A percentile compares a stretch with the other conserved stretches of the same genome.
Evolutionary conservation across 2,888 invertebrate species (phyloP).

Genomic region (Cryptocephalus primarius): DNA sequence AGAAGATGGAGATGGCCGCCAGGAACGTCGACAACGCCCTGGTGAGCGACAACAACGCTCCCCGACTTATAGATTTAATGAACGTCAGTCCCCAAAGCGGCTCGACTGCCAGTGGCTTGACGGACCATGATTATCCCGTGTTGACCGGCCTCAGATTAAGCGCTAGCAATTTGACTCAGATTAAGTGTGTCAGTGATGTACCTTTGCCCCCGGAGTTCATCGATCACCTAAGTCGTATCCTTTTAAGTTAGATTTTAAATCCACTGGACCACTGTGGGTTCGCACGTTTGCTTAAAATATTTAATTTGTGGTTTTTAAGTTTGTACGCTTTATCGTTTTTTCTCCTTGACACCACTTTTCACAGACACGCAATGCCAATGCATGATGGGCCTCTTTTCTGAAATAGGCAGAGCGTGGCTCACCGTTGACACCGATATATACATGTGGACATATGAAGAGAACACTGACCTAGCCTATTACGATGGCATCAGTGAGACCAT

Average conservation of each 20-base stretch:
- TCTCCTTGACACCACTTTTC: slow-evolving; percentile 16
- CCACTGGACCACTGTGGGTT: no score
- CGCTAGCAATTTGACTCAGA: slow-evolving; percentile 58
- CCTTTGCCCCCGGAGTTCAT: slow-evolving; percentile 88
- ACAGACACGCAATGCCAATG: slow-evolving; percentile 91
- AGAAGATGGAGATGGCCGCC: slow-evolving; percentile 67
- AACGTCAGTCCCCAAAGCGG: slow-evolving; percentile 55
- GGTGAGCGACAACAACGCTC: slow-evolving; percentile 56
- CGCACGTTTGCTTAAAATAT: no score
- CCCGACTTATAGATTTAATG: slow-evolving; percentile 58
- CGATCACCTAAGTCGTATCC: slow-evolving; percentile 92
- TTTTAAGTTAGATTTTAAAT: slow-evolving; percentile 36
- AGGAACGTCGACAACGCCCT: slow-evolving; percentile 70
- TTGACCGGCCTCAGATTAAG: slow-evolving; percentile 59
- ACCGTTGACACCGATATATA: slow-evolving; percentile 97
- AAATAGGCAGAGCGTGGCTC: slow-evolving; percentile 92
- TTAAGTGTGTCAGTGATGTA: slow-evolving; percentile 71
- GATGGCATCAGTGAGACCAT: slow-evolving; percentile 93
- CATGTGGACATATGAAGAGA: slow-evolving; percentile 95
- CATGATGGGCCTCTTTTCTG: slow-evolving; percentile 94
- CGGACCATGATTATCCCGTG: slow-evolving; percentile 84
- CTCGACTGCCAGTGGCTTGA: slow-evolving; percentile 80
- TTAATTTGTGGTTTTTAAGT: no score
- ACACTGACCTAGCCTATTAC: slow-evolving; percentile 90
- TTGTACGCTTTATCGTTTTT: no score